phyloP scores from a whole-genome alignment of 2,113 vertebrate species.

The Tragelaphus imberbis region DNA sequence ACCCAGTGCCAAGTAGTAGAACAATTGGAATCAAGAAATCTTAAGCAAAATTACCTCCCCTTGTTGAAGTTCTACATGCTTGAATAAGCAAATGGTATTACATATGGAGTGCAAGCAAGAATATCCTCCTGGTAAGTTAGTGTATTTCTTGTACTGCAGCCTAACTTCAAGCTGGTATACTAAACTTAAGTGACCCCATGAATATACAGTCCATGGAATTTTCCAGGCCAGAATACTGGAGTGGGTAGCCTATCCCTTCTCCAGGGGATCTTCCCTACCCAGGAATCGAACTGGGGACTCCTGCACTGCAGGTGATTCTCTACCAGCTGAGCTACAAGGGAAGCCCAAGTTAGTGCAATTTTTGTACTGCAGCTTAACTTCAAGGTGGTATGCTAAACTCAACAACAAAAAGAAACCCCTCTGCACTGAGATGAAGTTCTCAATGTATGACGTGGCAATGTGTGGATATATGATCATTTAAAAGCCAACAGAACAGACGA shows the following conservation, averaged over 20 bases:
- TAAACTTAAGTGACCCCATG: not conserved
- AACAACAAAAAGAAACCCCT: constrained; percentile 23
- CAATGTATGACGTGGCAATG: not conserved
- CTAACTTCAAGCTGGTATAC: constrained; percentile 33
- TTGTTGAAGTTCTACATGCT: constrained; percentile 69
- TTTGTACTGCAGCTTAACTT: constrained; percentile 39
- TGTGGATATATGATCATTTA: not conserved
- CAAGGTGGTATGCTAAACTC: not conserved
- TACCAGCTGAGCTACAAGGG: not conserved
- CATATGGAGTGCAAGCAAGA: constrained; percentile 37
- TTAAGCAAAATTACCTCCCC: constrained; percentile 73
- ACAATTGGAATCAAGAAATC: constrained; percentile 77
- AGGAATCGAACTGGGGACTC: not conserved
- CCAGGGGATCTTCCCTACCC: not conserved
- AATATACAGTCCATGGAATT: not conserved
- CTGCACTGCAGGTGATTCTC: not conserved
- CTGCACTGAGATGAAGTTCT: not conserved
- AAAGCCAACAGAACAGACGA: not conserved
- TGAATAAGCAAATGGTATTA: constrained; percentile 71
- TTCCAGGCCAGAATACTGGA: not conserved
- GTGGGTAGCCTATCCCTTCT: not conserved
- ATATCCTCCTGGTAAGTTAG: not conserved
- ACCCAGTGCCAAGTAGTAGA: constrained; percentile 70
- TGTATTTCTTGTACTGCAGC: constrained; percentile 14
- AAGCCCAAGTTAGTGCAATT: not conserved